Conservation (phyloP, 23 tunicate genomes). For the Trididemnum nubilum region DNA sequence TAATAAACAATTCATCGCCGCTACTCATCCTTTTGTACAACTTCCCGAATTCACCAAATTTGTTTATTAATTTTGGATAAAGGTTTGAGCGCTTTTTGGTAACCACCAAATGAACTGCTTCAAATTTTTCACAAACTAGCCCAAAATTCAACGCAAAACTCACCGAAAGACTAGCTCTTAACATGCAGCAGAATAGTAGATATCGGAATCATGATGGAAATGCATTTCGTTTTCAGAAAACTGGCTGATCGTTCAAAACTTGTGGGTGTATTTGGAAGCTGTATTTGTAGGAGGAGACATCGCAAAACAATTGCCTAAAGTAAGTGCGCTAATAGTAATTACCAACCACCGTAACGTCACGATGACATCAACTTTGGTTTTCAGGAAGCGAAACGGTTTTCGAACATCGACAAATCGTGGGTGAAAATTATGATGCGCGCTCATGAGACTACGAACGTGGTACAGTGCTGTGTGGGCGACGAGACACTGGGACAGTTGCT, state of each 20-base stretch:
- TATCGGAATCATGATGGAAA: too few relatives aligned
- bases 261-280: slow-evolving; percentile 99
- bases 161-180: too few relatives aligned
- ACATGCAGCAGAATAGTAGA: too few relatives aligned
- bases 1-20: too few relatives aligned
- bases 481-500: slow-evolving; percentile 90
- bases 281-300: slow-evolving; percentile 99
- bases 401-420: slow-evolving; percentile 99
- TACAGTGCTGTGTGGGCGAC: slow-evolving; percentile 98
- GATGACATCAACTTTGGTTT: background rate
- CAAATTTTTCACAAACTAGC: too few relatives aligned
- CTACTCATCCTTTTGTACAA: too few relatives aligned
- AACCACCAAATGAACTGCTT: too few relatives aligned
- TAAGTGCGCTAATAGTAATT: background rate
- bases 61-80: too few relatives aligned
- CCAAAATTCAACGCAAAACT: too few relatives aligned
- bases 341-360: too few relatives aligned
- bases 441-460: slow-evolving; percentile 92
- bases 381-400: slow-evolving; percentile 94
- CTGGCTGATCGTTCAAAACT: slow-evolving; percentile 97
- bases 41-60: too few relatives aligned
- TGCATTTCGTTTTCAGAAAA: slow-evolving; percentile 65
- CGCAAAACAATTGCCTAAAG: slow-evolving; percentile 97
- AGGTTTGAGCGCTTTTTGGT: too few relatives aligned
- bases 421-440: slow-evolving; percentile 97